A percentile compares a stretch with the other conserved stretches of the same genome.
Conservation (phyloP, 2,797 vertebrate species). For the Sebastolobus alascanus region DNA sequence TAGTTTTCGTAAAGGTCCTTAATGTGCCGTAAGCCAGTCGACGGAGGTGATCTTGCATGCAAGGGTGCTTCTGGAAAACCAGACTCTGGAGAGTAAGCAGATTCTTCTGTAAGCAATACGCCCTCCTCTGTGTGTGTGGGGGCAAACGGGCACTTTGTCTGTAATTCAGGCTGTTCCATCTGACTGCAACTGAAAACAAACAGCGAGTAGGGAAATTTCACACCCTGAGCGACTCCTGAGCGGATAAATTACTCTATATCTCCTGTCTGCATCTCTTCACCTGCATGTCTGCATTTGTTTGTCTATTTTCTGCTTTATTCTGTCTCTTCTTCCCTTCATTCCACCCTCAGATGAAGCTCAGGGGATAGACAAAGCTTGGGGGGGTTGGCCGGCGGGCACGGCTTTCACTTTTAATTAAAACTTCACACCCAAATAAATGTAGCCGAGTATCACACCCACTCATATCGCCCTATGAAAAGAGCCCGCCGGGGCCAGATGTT, state of each 20-base stretch:
- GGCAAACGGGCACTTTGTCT: slow-evolving; percentile 55
- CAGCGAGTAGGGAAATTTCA: slow-evolving; percentile 65
- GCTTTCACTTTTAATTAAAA: slow-evolving; percentile 87
- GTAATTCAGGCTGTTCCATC: slow-evolving; percentile 65
- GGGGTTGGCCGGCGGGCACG: slow-evolving; percentile 57
- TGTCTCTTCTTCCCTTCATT: slow-evolving; percentile 31
- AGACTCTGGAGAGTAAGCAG: slow-evolving; percentile 65
- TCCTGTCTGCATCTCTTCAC: slow-evolving; percentile 24
- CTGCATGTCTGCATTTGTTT: slow-evolving; percentile 17
- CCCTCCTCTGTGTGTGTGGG: slow-evolving; percentile 51
- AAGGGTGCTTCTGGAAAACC: slow-evolving; percentile 58
- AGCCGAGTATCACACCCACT: slow-evolving; percentile 73
- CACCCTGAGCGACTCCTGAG: slow-evolving; percentile 65
- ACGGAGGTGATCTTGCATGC: slow-evolving; percentile 59
- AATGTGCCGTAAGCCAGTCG: slow-evolving; percentile 30
- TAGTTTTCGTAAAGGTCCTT: slow-evolving; percentile 9
- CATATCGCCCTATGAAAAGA: slow-evolving; percentile 65
- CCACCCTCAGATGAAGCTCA: slow-evolving; percentile 45
- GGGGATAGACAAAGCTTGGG: slow-evolving; percentile 52
- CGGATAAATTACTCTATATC: slow-evolving; percentile 42
- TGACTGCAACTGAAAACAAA: slow-evolving; percentile 77
- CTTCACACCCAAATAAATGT: slow-evolving; percentile 82
- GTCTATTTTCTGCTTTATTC: slow-evolving; percentile 18
- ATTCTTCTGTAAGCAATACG: slow-evolving; percentile 67
- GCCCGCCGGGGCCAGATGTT: slow-evolving; percentile 79